Base-by-base conservation (phyloP, 2,888 invertebrate species). In the Drosophila pseudotalamancana region DNA sequence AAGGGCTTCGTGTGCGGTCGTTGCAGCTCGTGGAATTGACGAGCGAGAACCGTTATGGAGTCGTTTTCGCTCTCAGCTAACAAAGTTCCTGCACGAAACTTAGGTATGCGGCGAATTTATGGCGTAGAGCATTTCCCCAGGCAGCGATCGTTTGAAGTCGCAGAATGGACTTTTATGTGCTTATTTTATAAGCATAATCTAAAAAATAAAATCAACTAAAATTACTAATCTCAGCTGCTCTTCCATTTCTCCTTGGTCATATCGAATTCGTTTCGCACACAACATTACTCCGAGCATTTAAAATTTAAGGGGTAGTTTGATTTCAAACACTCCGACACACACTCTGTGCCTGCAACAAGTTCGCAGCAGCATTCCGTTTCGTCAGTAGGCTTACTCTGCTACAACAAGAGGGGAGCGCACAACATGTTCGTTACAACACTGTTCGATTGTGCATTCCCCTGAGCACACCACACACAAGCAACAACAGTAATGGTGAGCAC, bases 341-440 rank as follows among this genome's bases (percentile, higher is more conserved):
- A n/a, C n/a, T n/a, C n/a, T 56, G 54, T 72, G 61, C 31, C 61
- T 35, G 62, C 43, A 63, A 70, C 69, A 62, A 57, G 51, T 31
- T 25, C 14, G 39, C 6, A 6, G 23, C 39, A 4, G 2, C n/a
- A 19, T 29, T 29, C 11, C 1, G 29, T 11, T 29, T n/a, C n/a
- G n/a, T n/a, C n/a, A n/a, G n/a, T n/a, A n/a, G n/a, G n/a, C n/a
- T n/a, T n/a, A n/a, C n/a, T n/a, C n/a, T n/a, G n/a, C n/a, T n/a
- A n/a, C n/a, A n/a, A n/a, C n/a, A n/a, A n/a, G n/a, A n/a, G n/a
- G n/a, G n/a, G n/a, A n/a, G n/a, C n/a, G n/a, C n/a, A n/a, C n/a
- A n/a, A n/a, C n/a, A n/a, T n/a, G n/a, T n/a, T n/a, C n/a, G n/a
- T n/a, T n/a, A n/a, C n/a, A n/a, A n/a, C n/a, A n/a, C n/a, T n/a